Conservation (phyloP, 2,113 vertebrate species). For the Hymenochirus boettgeri region DNA sequence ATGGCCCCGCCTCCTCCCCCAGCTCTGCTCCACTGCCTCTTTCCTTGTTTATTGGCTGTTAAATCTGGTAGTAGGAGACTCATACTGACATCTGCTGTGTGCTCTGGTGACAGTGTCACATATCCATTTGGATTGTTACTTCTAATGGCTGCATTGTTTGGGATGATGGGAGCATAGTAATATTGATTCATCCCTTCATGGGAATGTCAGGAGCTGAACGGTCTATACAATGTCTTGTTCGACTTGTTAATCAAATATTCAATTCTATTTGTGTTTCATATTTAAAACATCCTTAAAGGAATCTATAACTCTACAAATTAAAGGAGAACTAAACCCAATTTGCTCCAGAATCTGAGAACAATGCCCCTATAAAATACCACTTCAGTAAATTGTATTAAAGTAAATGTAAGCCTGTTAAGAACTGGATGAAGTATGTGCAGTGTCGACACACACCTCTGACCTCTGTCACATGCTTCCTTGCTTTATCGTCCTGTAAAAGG, state of each 20-base stretch:
- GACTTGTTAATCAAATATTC: not conserved
- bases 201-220: not conserved
- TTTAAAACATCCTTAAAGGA: no score
- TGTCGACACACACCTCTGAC: no score
- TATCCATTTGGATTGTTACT: not conserved
- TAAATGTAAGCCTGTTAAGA: no score
- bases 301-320: no score
- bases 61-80: slow-evolving; percentile 2
- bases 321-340: no score
- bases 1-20: slow-evolving; percentile 22
- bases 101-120: not conserved
- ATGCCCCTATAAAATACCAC: no score
- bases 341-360: no score
- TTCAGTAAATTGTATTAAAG: no score
- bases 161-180: not conserved
- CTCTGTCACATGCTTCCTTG: no score
- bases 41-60: slow-evolving; percentile 8
- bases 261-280: no score
- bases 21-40: slow-evolving; percentile 4
- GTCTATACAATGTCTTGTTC: not conserved
- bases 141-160: slow-evolving; percentile 19
- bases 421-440: no score
- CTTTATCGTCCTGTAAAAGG: no score
- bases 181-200: slow-evolving; percentile 19
- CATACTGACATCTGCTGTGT: slow-evolving; percentile 31